Evolutionary conservation across 92 coral and sea anemone species (phyloP).

Genomic region (Plumapathes pennacea): DNA sequence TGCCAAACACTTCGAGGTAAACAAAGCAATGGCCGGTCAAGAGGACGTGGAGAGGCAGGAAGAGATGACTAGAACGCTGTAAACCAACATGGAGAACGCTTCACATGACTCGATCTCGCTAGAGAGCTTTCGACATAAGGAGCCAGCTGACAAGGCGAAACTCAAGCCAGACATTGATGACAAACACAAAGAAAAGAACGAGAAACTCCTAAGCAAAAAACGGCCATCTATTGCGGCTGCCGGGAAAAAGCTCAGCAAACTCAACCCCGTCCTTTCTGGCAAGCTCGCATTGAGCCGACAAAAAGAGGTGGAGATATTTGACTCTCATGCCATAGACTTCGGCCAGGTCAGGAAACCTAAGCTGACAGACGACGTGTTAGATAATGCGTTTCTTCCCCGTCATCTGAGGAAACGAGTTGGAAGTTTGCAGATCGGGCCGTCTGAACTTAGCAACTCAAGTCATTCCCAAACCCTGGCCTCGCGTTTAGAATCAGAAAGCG

Average conservation of each 20-base stretch:
- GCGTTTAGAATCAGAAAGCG: background rate
- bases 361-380: conserved; percentile 1
- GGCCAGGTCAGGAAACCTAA: background rate
- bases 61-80: no score
- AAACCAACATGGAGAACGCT: no score
- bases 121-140: no score
- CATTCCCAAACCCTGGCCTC: background rate
- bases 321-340: conserved; percentile 69
- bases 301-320: conserved; percentile 51
- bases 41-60: no score
- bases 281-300: conserved; percentile 24
- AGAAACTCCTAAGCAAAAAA: conserved; percentile 7
- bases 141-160: no score
- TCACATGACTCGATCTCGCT: no score
- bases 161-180: conserved; percentile 8
- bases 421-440: background rate
- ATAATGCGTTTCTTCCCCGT: conserved; percentile 7
- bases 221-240: background rate
- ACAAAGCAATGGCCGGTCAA: no score
- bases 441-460: background rate
- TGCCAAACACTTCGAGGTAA: no score
- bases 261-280: conserved; percentile 1
- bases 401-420: conserved; percentile 19
- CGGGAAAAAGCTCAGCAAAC: background rate
- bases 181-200: conserved; percentile 9